Base-by-base conservation (phyloP, 2,113 vertebrate species). In the Corydoras sp. region DNA sequence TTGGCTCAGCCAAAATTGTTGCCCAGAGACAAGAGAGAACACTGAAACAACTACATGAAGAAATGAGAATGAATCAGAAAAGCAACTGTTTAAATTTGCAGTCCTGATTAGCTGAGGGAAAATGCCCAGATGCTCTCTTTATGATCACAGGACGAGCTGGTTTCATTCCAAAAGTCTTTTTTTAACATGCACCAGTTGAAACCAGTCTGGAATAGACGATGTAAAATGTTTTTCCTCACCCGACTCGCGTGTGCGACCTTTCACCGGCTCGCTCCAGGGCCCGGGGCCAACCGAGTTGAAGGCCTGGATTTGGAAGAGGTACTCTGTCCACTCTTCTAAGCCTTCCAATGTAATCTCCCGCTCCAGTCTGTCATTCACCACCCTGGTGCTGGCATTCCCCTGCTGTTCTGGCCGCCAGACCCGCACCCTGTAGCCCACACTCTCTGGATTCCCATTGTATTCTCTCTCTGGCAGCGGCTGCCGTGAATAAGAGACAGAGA, bases 251-350 rank as follows among this genome's bases (percentile, higher is more conserved):
- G 96, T 98, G 0, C 86, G 88, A 0, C 91, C 92, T 0, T 87
- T 74, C 2, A 94, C 86, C 0, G 81, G 61, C 18, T 87, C 86
- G 0, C 95, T 97, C 95, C 95, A 98, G 0, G 94, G 94, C 70
- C 96, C 95, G 0, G 92, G 85, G 55, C 96, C 96, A 0, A 95
- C 95, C 76, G 95, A 93, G 14, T 98, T 98, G 85, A 92, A 96
- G 43, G 93, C 93, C 77, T 98, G 95, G 78, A 97, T 85, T 85
- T 94, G 92, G 60, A 95, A 84, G 54, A 93, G 90, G 2, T 98
- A 98, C 60, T 93, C 90, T 0, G 91, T 92, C 94, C 94, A 98
- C 75, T 95, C 94, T 74, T 89, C 89, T 76, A 98, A 88, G 6
- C 87, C 90, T 75, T 96, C 95, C 0, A 95, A 3, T 0, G 91